Evolutionary conservation across 2,113 vertebrate species (phyloP).

Genomic region (Eurystomus gularis): DNA sequence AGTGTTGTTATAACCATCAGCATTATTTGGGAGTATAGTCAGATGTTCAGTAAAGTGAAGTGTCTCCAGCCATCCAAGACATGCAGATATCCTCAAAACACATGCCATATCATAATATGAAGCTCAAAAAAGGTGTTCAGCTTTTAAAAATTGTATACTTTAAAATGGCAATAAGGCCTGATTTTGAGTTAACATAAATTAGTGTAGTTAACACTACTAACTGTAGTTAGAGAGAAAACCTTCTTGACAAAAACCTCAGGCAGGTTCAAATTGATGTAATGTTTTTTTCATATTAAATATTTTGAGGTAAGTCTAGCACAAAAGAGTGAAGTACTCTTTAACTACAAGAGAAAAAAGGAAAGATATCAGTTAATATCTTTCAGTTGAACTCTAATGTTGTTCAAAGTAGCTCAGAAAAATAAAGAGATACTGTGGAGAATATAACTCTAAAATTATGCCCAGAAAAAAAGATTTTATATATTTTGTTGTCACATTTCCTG

Average conservation of each 20-base stretch:
- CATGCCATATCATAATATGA: neutral
- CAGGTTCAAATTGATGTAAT: neutral
- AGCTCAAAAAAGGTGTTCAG: neutral
- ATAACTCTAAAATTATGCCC: neutral
- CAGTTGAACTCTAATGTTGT: neutral
- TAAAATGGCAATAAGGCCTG: neutral
- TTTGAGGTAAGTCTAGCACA: neutral
- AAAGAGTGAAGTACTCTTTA: neutral
- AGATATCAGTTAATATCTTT: neutral
- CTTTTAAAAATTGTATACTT: neutral
- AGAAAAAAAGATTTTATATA: neutral
- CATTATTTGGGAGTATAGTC: neutral
- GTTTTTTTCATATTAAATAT: neutral
- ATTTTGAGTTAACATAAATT: neutral
- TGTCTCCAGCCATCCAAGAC: neutral
- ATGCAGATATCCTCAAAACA: neutral
- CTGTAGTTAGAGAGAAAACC: neutral
- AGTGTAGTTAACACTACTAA: neutral
- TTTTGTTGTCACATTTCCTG: neutral
- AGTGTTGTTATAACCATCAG: neutral
- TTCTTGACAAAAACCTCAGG: neutral
- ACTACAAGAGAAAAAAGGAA: neutral
- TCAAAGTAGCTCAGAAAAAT: neutral
- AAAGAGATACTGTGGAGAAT: neutral
- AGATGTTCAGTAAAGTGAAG: neutral